phyloP scores from a whole-genome alignment of 2,888 invertebrate species.

The Erebia epiphron region DNA sequence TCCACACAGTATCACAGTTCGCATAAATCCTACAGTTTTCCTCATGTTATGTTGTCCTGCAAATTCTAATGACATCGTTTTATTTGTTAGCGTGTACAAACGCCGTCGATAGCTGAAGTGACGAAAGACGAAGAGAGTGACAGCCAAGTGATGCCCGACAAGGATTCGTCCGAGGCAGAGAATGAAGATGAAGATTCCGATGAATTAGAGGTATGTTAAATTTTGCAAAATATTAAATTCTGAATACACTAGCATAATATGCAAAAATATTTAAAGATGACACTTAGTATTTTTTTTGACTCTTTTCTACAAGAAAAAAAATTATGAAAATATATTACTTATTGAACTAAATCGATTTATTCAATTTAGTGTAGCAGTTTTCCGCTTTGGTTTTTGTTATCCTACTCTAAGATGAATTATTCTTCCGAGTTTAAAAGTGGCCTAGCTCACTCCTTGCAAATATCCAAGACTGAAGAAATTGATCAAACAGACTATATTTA shows the following conservation, averaged over 20 bases:
- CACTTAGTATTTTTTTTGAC: no score
- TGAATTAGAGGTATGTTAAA: constrained; percentile 81
- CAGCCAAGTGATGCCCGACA: constrained; percentile 62
- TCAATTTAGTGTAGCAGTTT: background rate
- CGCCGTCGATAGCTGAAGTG: constrained; percentile 47
- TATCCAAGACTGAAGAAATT: no score
- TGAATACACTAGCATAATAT: no score
- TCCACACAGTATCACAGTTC: no score
- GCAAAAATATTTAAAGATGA: no score
- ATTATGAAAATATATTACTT: no score
- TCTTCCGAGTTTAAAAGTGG: no score
- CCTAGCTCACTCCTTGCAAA: no score
- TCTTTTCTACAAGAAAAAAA: no score
- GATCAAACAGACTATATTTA: no score
- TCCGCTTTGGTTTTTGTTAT: background rate
- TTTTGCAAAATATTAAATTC: background rate
- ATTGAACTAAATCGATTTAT: background rate
- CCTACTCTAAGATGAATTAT: background rate
- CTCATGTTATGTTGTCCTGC: background rate
- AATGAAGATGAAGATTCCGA: constrained; percentile 87
- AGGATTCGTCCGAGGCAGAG: constrained; percentile 83
- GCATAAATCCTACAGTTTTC: background rate
- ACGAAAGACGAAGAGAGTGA: constrained; percentile 49
- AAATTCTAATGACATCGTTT: background rate
- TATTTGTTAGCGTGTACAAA: constrained; percentile 50